Base-by-base conservation (phyloP, 1,140 invertebrate genomes). In the Bombus ignitus region DNA sequence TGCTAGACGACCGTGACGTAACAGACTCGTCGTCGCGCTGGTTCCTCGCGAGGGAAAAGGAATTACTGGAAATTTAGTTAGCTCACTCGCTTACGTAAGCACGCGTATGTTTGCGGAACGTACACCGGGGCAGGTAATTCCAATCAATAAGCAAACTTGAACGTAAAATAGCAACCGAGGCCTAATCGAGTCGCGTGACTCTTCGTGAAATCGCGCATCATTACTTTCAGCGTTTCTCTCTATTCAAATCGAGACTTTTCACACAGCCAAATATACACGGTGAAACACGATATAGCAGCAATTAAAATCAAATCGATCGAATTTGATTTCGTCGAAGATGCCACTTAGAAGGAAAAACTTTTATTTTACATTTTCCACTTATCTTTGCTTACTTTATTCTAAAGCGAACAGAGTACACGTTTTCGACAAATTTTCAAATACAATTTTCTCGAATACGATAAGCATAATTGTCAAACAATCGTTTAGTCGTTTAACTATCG, bases 11-110 rank as follows among this genome's bases (percentile, higher is more conserved):
- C 2, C 1, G 13, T 81, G 80, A 81, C 39, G 53, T 47, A 73
- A 81, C 65, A 28, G 37, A 44, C 53, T 44, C 71, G 39, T 42
- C 68, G 85, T 70, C 39, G 59, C 13, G 39, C 15, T n/a, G 59
- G 28, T 65, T n/a, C 75, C 74, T 25, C 73, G 44, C 75, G 71
- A 81, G 86, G 83, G 89, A 91, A 91, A 92, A 90, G 91, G 91
- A 90, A 91, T 85, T 77, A 82, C 80, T 86, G 86, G 84, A 91
- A 87, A 89, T 84, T 88, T 25, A 74, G 80, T 88, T 87, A 86
- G 53, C 77, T 78, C 86, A 86, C 86, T 81, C 76, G 72, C 86
- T 89, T 92, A 89, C 76, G 42, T 78, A 78, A 78, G 18, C 47
- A 8, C 9, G 77, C 18, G 62, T 53, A 32, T 65, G 76, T 65